Percentiles rank a stretch among this genome's conserved stretches.
Evolutionary conservation across 2,888 invertebrate species (phyloP).

Genomic region (Netelia melanura): DNA sequence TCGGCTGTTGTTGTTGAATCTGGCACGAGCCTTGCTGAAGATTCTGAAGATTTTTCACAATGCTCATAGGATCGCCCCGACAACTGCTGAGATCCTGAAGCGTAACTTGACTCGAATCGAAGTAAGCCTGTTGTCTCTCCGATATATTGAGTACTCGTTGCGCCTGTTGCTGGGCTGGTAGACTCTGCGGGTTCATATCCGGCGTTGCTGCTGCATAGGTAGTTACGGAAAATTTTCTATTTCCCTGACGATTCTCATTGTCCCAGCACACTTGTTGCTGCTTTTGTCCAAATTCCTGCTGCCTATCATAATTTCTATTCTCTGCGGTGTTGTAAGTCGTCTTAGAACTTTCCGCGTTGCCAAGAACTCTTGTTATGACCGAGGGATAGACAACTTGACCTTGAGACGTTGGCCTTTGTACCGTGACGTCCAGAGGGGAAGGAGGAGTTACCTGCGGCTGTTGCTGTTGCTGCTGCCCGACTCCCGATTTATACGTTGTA

Average conservation of each 20-base stretch:
- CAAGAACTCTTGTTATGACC: slow-evolving; percentile 92
- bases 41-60: slow-evolving; percentile 90
- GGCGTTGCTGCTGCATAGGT: slow-evolving; percentile 77
- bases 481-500: slow-evolving; percentile 77
- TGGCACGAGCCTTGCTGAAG: slow-evolving; percentile 87
- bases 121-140: slow-evolving; percentile 88
- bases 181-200: slow-evolving; percentile 85
- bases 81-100: slow-evolving; percentile 91
- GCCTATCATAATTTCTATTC: slow-evolving; percentile 79
- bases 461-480: slow-evolving; percentile 63
- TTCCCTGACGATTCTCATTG: slow-evolving; percentile 76
- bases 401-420: slow-evolving; percentile 88
- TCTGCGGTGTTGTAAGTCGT: slow-evolving; percentile 76
- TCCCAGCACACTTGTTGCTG: slow-evolving; percentile 85
- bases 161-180: slow-evolving; percentile 85
- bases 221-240: slow-evolving; percentile 77
- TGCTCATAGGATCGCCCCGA: slow-evolving; percentile 91
- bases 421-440: slow-evolving; percentile 90
- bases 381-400: slow-evolving; percentile 92
- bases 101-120: slow-evolving; percentile 88
- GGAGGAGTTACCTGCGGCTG: slow-evolving; percentile 86
- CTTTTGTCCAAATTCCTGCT: slow-evolving; percentile 83
- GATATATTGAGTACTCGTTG: slow-evolving; percentile 85
- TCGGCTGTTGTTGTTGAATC: slow-evolving; percentile 86
- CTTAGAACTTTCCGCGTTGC: slow-evolving; percentile 87